phyloP scores from a whole-genome alignment of 2,797 vertebrate species.

The Gila robusta region DNA sequence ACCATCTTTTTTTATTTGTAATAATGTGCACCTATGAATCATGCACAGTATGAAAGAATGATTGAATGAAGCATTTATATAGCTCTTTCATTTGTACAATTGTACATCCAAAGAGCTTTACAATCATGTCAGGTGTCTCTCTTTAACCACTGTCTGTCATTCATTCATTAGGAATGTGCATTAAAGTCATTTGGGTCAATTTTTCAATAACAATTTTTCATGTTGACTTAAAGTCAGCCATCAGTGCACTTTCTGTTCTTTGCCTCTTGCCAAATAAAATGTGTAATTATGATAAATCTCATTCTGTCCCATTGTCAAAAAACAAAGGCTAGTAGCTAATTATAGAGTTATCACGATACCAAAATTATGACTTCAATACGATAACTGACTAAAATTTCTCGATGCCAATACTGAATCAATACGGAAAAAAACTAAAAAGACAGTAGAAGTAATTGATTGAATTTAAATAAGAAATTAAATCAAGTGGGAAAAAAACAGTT shows the following conservation, averaged over 20 bases:
- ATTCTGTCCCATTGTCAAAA: conserved; percentile 48
- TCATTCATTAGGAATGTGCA: background rate
- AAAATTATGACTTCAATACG: background rate
- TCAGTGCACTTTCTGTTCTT: background rate
- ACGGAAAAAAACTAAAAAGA: background rate
- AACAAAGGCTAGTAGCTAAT: conserved; percentile 42
- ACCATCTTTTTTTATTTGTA: background rate
- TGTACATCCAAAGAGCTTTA: no score
- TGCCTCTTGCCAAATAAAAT: conserved; percentile 5
- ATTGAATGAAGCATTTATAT: no score
- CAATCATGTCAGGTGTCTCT: no score
- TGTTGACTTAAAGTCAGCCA: background rate
- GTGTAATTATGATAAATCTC: conserved; percentile 59
- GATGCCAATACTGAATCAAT: background rate
- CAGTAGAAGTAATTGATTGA: background rate
- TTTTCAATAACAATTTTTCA: background rate
- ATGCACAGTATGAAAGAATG: background rate
- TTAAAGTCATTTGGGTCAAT: background rate
- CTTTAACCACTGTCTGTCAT: no score
- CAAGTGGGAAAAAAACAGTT: no score
- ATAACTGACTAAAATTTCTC: background rate
- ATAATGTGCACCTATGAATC: background rate
- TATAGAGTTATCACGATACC: background rate
- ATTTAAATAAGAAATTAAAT: background rate
- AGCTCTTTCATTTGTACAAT: no score